Conservation (phyloP, 2,797 vertebrate species). For the Nyctibius grandis region DNA sequence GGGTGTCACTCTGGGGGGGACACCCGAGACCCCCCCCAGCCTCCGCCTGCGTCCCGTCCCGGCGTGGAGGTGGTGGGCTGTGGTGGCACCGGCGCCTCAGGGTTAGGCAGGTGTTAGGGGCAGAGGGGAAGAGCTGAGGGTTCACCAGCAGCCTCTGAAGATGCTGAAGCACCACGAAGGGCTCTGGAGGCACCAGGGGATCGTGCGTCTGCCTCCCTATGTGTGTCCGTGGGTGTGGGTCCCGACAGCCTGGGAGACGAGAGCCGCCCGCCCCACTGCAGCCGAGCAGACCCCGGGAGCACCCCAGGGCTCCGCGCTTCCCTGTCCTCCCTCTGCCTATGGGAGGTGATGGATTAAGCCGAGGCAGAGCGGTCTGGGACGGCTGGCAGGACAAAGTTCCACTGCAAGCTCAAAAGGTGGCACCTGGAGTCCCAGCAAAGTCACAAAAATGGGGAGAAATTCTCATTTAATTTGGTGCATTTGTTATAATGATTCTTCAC, state of each 20-base stretch:
- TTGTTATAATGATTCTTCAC: conserved; percentile 51
- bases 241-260: accelerated
- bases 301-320: accelerated
- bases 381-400: neutral
- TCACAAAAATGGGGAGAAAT: neutral
- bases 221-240: neutral
- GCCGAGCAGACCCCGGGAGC: neutral
- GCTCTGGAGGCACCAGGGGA: neutral
- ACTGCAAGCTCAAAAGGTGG: neutral
- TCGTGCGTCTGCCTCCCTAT: accelerated
- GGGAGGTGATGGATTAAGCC: neutral
- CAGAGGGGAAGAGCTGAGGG: accelerated
- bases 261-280: neutral
- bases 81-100: neutral
- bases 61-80: accelerated
- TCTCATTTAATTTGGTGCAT: conserved; percentile 54
- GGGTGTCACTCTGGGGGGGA: neutral
- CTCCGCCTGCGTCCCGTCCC: accelerated
- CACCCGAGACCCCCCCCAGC: accelerated
- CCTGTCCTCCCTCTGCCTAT: too few species aligned
- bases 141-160: neutral
- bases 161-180: neutral
- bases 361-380: neutral
- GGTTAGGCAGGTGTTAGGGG: neutral
- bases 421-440: conserved; percentile 27